phyloP scores from a whole-genome alignment of 2,888 invertebrate species.

The Acronicta alni region DNA sequence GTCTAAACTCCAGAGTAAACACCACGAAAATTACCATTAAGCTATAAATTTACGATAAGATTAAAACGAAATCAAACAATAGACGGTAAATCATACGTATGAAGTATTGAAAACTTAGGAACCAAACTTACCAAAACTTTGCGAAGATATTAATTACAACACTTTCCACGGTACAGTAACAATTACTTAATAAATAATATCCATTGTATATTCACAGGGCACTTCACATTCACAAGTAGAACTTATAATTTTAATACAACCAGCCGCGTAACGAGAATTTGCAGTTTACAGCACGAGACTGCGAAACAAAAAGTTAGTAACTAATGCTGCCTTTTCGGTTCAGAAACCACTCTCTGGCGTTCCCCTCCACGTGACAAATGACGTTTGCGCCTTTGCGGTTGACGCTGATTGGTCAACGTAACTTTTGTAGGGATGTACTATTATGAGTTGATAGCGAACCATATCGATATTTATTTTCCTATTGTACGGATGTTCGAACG shows the following conservation, averaged over 20 bases:
- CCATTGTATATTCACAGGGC: conserved; percentile 80
- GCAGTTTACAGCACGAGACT: conserved; percentile 62
- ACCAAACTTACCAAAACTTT: conserved; percentile 71
- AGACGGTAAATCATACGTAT: conserved; percentile 63
- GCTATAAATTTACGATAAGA: conserved; percentile 66
- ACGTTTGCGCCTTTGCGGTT: conserved; percentile 53
- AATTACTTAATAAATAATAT: conserved; percentile 75
- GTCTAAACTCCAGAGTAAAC: conserved; percentile 47
- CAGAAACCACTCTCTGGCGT: conserved; percentile 52
- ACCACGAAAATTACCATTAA: conserved; percentile 43
- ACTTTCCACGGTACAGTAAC: conserved; percentile 64
- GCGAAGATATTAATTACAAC: conserved; percentile 58
- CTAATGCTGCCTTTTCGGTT: conserved; percentile 57
- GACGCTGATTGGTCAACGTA: conserved; percentile 54
- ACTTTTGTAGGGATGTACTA: conserved; percentile 4
- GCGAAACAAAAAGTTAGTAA: conserved; percentile 51
- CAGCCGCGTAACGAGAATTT: conserved; percentile 69
- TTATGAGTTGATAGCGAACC: background rate
- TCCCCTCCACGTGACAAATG: conserved; percentile 70
- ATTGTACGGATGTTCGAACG: no score
- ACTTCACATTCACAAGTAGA: conserved; percentile 79
- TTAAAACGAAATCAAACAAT: conserved; percentile 71
- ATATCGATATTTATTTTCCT: conserved; percentile 47
- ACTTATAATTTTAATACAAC: conserved; percentile 59
- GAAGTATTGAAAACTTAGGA: conserved; percentile 52